A percentile compares a stretch with the other conserved stretches of the same genome.
Evolutionary conservation across 2,888 invertebrate species (phyloP).

Genomic region (Dolichopus griseipennis): DNA sequence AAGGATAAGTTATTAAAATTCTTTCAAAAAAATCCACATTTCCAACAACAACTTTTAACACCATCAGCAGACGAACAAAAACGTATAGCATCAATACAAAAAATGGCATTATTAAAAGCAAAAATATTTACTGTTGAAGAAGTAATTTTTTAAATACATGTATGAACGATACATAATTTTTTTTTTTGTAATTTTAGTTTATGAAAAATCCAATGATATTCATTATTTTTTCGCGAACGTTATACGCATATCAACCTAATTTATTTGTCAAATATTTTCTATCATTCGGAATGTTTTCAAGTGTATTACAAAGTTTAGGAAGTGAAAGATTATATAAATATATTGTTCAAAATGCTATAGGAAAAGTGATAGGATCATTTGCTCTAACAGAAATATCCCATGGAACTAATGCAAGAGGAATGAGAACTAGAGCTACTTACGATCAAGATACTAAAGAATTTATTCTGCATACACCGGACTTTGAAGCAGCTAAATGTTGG

Average conservation of each 20-base stretch:
- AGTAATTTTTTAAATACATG: constrained; percentile 21
- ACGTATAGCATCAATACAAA: constrained; percentile 49
- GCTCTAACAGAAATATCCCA: constrained; percentile 85
- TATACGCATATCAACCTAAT: constrained; percentile 54
- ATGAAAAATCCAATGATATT: constrained; percentile 45
- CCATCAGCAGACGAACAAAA: constrained; percentile 50
- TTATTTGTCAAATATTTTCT: constrained; percentile 58
- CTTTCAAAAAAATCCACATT: constrained; percentile 52
- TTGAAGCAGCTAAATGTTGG: constrained; percentile 80
- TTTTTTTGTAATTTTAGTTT: constrained; percentile 37
- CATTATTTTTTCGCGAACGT: constrained; percentile 47
- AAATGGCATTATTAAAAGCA: constrained; percentile 55
- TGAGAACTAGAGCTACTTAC: constrained; percentile 79
- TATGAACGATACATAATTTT: too few relatives aligned
- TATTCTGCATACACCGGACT: constrained; percentile 63
- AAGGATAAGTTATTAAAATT: constrained; percentile 51
- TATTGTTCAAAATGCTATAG: constrained; percentile 37
- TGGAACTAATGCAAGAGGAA: constrained; percentile 80
- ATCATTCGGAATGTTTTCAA: constrained; percentile 58
- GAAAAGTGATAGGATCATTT: constrained; percentile 60
- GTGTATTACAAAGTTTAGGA: constrained; percentile 56
- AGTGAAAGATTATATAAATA: constrained; percentile 53
- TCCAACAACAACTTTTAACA: constrained; percentile 46
- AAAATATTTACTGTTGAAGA: constrained; percentile 47
- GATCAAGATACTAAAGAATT: constrained; percentile 61